Base-by-base conservation (phyloP, 2,113 vertebrate genomes). In the Proterorhinus semilunaris region DNA sequence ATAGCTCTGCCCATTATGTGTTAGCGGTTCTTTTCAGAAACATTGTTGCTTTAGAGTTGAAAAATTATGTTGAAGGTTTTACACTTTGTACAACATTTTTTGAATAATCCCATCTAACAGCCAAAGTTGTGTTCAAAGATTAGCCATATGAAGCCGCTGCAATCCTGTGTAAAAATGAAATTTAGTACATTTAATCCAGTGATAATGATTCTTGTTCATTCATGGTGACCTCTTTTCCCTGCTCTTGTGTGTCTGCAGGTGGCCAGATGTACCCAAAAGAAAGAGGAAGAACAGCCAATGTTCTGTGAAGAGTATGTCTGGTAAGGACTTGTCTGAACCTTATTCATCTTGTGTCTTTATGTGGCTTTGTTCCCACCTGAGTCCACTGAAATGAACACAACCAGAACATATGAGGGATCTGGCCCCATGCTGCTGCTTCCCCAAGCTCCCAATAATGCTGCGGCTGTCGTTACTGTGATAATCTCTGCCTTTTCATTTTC, bases 251-350 rank as follows among this genome's bases (percentile, higher is more conserved):
- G 6, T 44, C n/a, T 21, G 1, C 74, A 95, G 95, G 92, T 95
- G 95, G 92, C 94, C 93, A 85, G 93, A 97, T 95, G 95, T 95
- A 80, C 86, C 87, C 68, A 97, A 96, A 91, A 94, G 94, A 86
- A 97, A 95, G 91, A 94, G 95, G 89, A 97, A 96, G 92, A 96
- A 94, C 92, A 95, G 96, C 91, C 95, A 95, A 91, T 96, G 95
- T 94, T 94, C 95, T 82, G 87, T 94, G 92, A 97, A 97, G 93
- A 94, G 93, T 78, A 96, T 96, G 95, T 96, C 95, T 86, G 95
- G 95, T 96, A 94, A 83, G 83, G 58, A 72, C 51, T 46, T 7
- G 6, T 76, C 17, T 61, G 27, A 42, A 12, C 8, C 42, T 61
- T 15, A 10, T 55, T 66, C 73, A 15, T 4, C 46, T 46, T 63